Evolutionary conservation across 2,888 invertebrate genomes (phyloP), one percentile per base, ranked within the genome.

Genomic region (Amphipyra berbera): DNA sequence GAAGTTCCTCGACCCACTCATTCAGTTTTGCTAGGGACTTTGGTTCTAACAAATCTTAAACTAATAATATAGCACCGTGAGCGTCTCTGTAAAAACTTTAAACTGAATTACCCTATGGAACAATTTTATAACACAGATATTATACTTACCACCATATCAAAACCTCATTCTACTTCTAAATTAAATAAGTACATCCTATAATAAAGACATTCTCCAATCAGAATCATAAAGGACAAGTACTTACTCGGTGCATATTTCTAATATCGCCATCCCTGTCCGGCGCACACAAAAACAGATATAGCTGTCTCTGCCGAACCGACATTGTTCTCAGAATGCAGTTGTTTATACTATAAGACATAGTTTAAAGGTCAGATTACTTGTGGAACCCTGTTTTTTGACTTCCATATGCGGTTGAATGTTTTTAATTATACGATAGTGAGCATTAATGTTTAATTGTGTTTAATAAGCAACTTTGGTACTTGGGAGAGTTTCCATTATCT

Each of bases 271-370:
- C 76, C 56, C 49, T 59, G 46, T 78, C 59, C 59, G 3, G 44
- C 56, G 5, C 12, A 21, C 6, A 21, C 33, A 44, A 41, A 42
- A 41, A 2, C 5, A 2, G 1, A 42, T 65, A 21, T 33, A 0
- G 1, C 54, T 33, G 15, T 73, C 78, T 68, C 76, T 54, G 12
- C 75, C 73, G 54, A 37, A 9, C 47, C 14, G 6, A 35, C 61
- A 62, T 65, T 64, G 70, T 79, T 79, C 79, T 50, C 40, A 66
- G 79, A 79, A 79, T 73, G 68, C 73, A 71, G 30, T 75, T 79
- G 70, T 79, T 78, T 70, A 70, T 61, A 66, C 21, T 54, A n/a
- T n/a, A 58, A 56, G 58, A 9, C 53, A 61, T 59, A 56, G 66
- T 69, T 38, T 63, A 76, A 76, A 74, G 79, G 68, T 78, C 65